These are phyloP conservation scores for Ricordea florida DNA, from an alignment of 92 coral and sea anemone species.

Conservation along the genomic window DNA sequence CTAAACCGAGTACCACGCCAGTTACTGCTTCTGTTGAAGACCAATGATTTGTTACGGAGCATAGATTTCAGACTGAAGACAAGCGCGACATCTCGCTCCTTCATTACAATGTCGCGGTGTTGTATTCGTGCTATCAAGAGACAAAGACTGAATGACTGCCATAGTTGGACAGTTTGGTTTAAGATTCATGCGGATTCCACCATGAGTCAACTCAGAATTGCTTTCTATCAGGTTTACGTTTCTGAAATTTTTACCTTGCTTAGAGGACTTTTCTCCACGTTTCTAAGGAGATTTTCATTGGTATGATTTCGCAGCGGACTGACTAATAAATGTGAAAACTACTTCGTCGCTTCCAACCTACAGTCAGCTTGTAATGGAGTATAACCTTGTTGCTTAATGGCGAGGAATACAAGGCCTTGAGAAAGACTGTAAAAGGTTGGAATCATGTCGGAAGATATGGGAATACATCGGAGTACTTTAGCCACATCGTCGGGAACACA, in stretches of 20 bases:
- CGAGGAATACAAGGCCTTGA: too few relatives aligned
- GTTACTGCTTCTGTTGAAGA: constrained; percentile 81
- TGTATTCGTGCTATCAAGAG: constrained; percentile 90
- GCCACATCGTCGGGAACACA: too few relatives aligned
- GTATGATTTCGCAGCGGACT: constrained; percentile 3
- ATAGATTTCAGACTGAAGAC: constrained; percentile 90
- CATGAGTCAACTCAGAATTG: constrained; percentile 63
- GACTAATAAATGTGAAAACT: too few relatives aligned
- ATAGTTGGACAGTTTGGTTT: constrained; percentile 82
- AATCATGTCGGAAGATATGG: too few relatives aligned
- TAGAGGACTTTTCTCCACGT: constrained; percentile 8
- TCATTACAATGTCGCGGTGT: constrained; percentile 95
- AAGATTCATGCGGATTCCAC: constrained; percentile 66
- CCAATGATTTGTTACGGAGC: constrained; percentile 91
- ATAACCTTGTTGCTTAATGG: too few relatives aligned
- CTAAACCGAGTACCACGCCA: constrained; percentile 93
- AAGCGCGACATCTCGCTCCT: constrained; percentile 88
- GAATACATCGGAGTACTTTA: too few relatives aligned
- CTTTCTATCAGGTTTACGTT: constrained; percentile 70
- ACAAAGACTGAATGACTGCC: constrained; percentile 69
- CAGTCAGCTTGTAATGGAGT: too few relatives aligned
- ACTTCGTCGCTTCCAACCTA: too few relatives aligned
- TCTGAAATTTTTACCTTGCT: constrained; percentile 46
- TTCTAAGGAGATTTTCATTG: background rate
- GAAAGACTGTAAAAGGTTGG: too few relatives aligned